Evolutionary conservation across 2,113 vertebrate genomes (phyloP).

Genomic region (Fulmarus glacialis): DNA sequence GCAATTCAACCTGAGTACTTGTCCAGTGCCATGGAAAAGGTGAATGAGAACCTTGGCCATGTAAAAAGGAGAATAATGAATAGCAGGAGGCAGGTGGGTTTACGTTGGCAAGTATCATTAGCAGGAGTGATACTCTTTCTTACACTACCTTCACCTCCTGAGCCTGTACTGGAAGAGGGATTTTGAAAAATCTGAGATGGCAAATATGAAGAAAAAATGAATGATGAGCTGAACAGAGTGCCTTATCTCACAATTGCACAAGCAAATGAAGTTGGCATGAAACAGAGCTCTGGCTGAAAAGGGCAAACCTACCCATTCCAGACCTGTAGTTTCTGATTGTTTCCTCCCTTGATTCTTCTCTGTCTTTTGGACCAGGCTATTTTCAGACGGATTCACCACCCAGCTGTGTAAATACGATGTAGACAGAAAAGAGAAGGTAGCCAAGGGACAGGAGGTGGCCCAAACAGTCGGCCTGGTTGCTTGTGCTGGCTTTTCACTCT

Average conservation of each 20-base stretch:
- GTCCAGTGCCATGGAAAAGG: background rate
- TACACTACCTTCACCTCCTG: background rate
- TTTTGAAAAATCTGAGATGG: background rate
- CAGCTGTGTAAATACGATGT: background rate
- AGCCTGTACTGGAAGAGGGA: background rate
- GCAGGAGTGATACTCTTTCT: background rate
- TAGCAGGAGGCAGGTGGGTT: background rate
- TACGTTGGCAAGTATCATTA: background rate
- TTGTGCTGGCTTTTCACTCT: background rate
- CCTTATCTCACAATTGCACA: background rate
- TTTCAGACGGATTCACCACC: background rate
- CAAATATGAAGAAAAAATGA: background rate
- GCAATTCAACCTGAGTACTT: background rate
- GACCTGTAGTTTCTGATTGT: background rate
- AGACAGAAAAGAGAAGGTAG: background rate
- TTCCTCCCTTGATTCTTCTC: background rate
- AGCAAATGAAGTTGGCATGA: background rate
- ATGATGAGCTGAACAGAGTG: background rate
- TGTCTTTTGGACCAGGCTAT: background rate
- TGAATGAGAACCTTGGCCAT: background rate
- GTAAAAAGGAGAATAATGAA: background rate
- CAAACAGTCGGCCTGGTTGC: background rate
- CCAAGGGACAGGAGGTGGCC: background rate
- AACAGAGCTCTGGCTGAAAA: background rate
- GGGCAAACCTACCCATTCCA: background rate